Base-by-base conservation (phyloP, 2,888 invertebrate species). In the Abrostola tripartita region DNA sequence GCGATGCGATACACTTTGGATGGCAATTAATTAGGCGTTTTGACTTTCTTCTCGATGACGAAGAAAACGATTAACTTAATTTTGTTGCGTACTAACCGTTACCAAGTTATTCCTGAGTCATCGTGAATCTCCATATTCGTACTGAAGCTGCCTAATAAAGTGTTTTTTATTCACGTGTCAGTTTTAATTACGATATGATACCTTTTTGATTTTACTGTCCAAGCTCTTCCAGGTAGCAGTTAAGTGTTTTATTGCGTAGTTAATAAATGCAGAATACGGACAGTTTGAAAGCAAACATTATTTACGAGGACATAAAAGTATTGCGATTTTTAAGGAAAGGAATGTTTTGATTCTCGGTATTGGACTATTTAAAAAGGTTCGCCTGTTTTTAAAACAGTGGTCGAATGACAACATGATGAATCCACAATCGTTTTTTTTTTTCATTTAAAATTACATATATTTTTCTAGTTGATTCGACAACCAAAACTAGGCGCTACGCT, bases 111-210 rank as follows among this genome's bases (percentile, higher is more conserved):
- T 67, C 87, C 85, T 82, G 86, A 90, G 65, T 91, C 91, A 91
- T 68, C 78, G 52, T 90, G 90, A 90, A 74, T 67, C 61, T 60
- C 81, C 69, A 70, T 71, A 78, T 76, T 70, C 50, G 66, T 79
- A 82, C 82, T 76, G 81, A 70, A 81, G 82, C 81, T 76, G 79
- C 79, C 81, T 89, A 88, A 88, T 88, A 85, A 87, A 89, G 85
- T 85, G 81, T 84, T 86, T 87, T 86, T 84, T 89, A 87, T 84
- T 83, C 79, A 81, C 82, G 81, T 85, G 88, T 88, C 90, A 88
- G 70, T 83, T 88, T 88, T 89, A 89, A 90, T 90, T 89, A 88
- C 81, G 78, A 76, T 81, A 81, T 85, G 81, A 81, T 81, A 80
- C 81, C 78, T 81, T 81, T 81, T 83, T 83, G 68, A 81, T 80